Evolutionary conservation across 2,888 invertebrate genomes (phyloP).

Genomic region (Chorisops tibialis): DNA sequence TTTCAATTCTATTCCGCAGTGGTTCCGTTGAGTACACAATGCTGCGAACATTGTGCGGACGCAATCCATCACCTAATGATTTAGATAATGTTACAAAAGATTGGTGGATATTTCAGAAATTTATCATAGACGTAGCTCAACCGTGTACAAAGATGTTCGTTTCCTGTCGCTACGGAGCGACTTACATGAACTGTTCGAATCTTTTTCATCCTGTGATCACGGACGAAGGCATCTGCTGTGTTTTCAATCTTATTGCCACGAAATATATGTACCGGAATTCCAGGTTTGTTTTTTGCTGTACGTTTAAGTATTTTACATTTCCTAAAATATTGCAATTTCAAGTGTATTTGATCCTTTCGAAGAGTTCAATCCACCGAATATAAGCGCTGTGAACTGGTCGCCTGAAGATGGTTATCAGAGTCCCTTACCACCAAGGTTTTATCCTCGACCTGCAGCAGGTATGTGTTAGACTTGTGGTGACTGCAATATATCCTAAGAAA

Average conservation of each 20-base stretch:
- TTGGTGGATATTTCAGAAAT: slow-evolving; percentile 35
- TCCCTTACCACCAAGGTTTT: slow-evolving; percentile 56
- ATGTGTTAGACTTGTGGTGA: too few relatives aligned
- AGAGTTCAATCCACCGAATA: slow-evolving; percentile 11
- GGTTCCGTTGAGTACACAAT: slow-evolving; percentile 1
- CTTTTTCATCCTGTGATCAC: slow-evolving; percentile 75
- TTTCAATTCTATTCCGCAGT: slow-evolving; percentile 6
- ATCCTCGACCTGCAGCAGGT: slow-evolving; percentile 53
- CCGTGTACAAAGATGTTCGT: slow-evolving; percentile 43
- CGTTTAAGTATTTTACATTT: background rate
- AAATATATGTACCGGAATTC: slow-evolving; percentile 64
- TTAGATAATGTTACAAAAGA: slow-evolving; percentile 37
- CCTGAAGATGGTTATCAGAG: slow-evolving; percentile 67
- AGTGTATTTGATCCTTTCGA: slow-evolving; percentile 3
- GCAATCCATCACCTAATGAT: background rate
- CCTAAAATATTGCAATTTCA: background rate
- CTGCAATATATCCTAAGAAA: too few relatives aligned
- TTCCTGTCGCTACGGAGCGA: slow-evolving; percentile 66
- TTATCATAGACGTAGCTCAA: slow-evolving; percentile 27
- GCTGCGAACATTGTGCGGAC: slow-evolving; percentile 17
- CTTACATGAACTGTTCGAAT: slow-evolving; percentile 60
- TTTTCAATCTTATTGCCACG: slow-evolving; percentile 74
- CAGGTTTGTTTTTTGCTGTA: background rate
- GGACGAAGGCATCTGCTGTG: slow-evolving; percentile 82
- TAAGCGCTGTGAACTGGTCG: slow-evolving; percentile 61